Conservation (phyloP, 2,113 vertebrate species). For the Rhinoptilus africanus region DNA sequence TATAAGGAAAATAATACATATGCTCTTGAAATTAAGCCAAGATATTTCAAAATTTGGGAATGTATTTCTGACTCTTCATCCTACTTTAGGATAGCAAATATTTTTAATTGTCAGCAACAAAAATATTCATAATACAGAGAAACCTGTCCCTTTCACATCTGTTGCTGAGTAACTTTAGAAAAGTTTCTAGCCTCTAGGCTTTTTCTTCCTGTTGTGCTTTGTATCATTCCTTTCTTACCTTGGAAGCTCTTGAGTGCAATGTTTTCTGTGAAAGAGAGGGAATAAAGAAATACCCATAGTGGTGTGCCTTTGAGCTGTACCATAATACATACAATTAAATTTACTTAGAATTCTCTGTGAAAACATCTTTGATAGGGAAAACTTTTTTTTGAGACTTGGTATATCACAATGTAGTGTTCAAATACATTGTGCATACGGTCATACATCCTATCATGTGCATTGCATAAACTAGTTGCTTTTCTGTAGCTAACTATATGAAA, state of each 20-base stretch:
- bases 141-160: neutral
- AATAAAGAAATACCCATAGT: neutral
- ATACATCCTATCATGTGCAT: neutral
- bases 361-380: neutral
- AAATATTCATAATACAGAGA: neutral
- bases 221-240: neutral
- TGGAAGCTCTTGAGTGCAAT: neutral
- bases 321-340: neutral
- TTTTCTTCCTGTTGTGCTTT: neutral
- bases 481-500: neutral
- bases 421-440: neutral
- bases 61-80: neutral
- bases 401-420: neutral
- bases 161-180: neutral
- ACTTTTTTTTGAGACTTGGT: neutral
- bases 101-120: neutral
- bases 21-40: neutral
- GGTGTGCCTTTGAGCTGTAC: neutral
- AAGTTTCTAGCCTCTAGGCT: neutral
- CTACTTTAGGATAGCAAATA: neutral
- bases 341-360: neutral
- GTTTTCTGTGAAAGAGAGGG: neutral
- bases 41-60: neutral
- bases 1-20: neutral
- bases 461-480: neutral